Percentiles rank a stretch among this genome's conserved stretches.
Conservation (phyloP, 2,113 vertebrate genomes). For the Xyrauchen texanus region DNA sequence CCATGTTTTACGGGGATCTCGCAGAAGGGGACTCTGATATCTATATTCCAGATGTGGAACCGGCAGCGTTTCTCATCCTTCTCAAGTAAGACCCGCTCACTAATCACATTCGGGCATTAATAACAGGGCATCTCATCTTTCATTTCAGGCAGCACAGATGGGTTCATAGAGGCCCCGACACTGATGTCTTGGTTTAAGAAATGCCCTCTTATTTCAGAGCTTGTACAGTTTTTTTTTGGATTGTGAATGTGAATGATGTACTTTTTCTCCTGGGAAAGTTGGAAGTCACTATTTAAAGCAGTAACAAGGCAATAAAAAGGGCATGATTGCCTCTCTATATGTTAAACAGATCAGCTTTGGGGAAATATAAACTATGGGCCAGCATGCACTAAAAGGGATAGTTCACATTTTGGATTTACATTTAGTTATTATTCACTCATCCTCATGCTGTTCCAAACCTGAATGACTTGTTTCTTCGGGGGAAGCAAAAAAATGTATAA, state of each 20-base stretch:
- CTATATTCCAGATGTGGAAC: constrained; percentile 97
- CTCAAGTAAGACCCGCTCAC: constrained; percentile 85
- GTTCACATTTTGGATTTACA: too few relatives aligned
- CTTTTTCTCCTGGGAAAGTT: constrained; percentile 23
- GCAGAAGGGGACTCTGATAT: constrained; percentile 93
- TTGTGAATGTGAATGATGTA: not conserved
- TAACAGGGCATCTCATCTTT: constrained; percentile 34
- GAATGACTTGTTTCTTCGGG: too few relatives aligned
- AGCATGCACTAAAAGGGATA: too few relatives aligned
- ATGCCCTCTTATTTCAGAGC: constrained; percentile 27
- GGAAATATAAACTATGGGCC: not conserved
- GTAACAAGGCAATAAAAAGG: not conserved
- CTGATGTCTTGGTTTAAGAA: not conserved
- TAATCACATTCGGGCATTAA: constrained; percentile 52
- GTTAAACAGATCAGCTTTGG: constrained; percentile 7
- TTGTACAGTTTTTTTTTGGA: constrained; percentile 17
- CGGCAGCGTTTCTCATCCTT: constrained; percentile 93
- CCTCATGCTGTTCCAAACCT: too few relatives aligned
- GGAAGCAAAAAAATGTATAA: too few relatives aligned
- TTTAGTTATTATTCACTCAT: too few relatives aligned
- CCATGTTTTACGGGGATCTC: constrained; percentile 98
- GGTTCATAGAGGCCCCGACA: constrained; percentile 44
- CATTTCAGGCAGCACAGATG: constrained; percentile 57
- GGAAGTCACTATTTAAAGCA: constrained; percentile 15
- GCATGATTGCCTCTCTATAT: not conserved